phyloP scores from a whole-genome alignment of 2,888 invertebrate genomes.

The Trachelus iudaicus region DNA sequence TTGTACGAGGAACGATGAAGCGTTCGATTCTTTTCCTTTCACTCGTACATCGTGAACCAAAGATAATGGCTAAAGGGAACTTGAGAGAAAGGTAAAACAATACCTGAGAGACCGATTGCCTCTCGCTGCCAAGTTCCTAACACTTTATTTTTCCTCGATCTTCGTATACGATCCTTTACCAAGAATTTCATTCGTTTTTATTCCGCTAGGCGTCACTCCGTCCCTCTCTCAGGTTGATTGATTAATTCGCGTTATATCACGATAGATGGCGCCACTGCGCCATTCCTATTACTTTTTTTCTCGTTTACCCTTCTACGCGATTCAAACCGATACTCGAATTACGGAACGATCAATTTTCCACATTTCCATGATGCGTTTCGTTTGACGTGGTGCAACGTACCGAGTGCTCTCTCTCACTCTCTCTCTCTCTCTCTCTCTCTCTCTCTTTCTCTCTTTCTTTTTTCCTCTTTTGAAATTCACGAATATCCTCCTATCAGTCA shows the following conservation, averaged over 20 bases:
- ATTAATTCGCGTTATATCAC: background rate
- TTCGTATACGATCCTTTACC: background rate
- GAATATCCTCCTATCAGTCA: background rate
- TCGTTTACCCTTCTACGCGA: background rate
- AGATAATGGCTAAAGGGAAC: too few species aligned
- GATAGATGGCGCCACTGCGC: background rate
- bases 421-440: background rate
- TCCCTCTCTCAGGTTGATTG: background rate
- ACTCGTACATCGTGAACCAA: too few species aligned
- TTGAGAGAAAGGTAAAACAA: too few species aligned
- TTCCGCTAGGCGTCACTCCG: background rate
- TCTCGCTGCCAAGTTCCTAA: background rate
- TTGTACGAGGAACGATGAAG: too few species aligned
- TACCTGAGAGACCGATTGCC: background rate
- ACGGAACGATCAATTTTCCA: background rate
- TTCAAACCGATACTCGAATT: slow-evolving; percentile 4
- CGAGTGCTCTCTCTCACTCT: background rate
- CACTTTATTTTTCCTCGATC: background rate
- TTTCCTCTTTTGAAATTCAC: background rate
- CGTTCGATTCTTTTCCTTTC: too few species aligned
- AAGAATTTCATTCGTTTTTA: background rate
- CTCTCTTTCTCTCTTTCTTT: background rate
- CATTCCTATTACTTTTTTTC: background rate
- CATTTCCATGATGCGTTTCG: background rate
- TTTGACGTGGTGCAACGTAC: background rate